A percentile compares a stretch with the other conserved stretches of the same genome.
These are phyloP conservation scores for Oopsacas minuta DNA, from an alignment of 37 sponge, comb jelly and placozoan species.

Conservation along the genomic window DNA sequence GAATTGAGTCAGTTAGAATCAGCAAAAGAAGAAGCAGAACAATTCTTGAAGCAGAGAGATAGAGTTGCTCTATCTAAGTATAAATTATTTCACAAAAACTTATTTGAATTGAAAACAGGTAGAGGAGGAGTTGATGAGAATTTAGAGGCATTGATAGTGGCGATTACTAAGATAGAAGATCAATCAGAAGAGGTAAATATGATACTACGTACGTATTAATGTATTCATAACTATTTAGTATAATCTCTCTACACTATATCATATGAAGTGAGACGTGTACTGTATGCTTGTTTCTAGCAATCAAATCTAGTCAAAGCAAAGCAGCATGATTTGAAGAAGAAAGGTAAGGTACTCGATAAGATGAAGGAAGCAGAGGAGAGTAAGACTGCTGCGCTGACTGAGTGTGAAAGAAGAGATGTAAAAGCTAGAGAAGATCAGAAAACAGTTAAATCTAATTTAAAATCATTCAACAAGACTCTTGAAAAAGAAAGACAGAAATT, in stretches of 20 bases:
- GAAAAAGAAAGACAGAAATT: constrained; percentile 72
- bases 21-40: constrained; percentile 83
- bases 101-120: constrained; percentile 24
- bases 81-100: constrained; percentile 49
- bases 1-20: constrained; percentile 74
- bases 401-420: constrained; percentile 63
- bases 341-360: constrained; percentile 30
- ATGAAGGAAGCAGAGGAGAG: constrained; percentile 31
- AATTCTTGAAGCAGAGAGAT: constrained; percentile 56
- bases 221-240: too few relatives aligned
- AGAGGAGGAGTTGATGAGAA: neutral
- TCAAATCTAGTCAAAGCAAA: constrained; percentile 27
- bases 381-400: constrained; percentile 30
- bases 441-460: constrained; percentile 46
- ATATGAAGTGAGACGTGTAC: too few relatives aligned
- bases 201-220: neutral
- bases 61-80: constrained; percentile 43
- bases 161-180: neutral
- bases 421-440: constrained; percentile 69
- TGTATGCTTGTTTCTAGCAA: too few relatives aligned
- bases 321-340: constrained; percentile 38
- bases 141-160: neutral
- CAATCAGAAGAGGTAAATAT: neutral
- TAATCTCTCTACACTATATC: too few relatives aligned
- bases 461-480: constrained; percentile 51